Evolutionary conservation across 2,888 invertebrate genomes (phyloP), one percentile per base, ranked within the genome.

Genomic region (Gibbula magus): DNA sequence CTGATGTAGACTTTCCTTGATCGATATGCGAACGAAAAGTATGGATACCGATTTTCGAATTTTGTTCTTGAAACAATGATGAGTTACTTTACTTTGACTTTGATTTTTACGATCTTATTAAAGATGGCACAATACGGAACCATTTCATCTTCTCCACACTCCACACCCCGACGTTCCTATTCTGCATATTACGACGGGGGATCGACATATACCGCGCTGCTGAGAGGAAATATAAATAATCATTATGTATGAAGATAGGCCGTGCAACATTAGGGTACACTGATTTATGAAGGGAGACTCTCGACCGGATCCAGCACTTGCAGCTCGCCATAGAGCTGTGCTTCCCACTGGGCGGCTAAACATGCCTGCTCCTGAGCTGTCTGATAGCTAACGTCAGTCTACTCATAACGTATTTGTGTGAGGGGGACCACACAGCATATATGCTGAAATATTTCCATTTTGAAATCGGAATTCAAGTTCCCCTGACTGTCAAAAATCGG

Each of bases 221-320:
- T 52, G 16, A 45, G 16, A 18, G 74, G 74, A 74, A 39, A 74
- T 74, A 74, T 74, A 74, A 74, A 74, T 74, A 74, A 74, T 74
- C 74, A 74, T 74, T 74, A 74, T 74, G 45, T 25, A 51, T 52
- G 45, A 39, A 51, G 74, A 74, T 74, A 52, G 32, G 51, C 45
- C 32, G 39, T 45, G 20, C 52, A 8, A 45, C 52, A 74, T 74
- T 74, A 74, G 22, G 52, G 25, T 22, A 20, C 13, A 25, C 52
- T 74, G 74, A 74, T 74, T 74, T 74, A 74, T 74, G 74, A 52
- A 52, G 20, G 16, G n/a, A 20, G 18, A 18, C 52, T n/a, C 3
- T 18, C 25, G 22, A 74, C 16, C 52, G 25, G 25, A 74, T 39
- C 25, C 45, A 18, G 51, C 20, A 25, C 25, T 29, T 16, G 25